Evolutionary conservation across 2,113 vertebrate species (phyloP), one percentile per base, ranked within the genome.

Genomic region (Eonycteris spelaea): DNA sequence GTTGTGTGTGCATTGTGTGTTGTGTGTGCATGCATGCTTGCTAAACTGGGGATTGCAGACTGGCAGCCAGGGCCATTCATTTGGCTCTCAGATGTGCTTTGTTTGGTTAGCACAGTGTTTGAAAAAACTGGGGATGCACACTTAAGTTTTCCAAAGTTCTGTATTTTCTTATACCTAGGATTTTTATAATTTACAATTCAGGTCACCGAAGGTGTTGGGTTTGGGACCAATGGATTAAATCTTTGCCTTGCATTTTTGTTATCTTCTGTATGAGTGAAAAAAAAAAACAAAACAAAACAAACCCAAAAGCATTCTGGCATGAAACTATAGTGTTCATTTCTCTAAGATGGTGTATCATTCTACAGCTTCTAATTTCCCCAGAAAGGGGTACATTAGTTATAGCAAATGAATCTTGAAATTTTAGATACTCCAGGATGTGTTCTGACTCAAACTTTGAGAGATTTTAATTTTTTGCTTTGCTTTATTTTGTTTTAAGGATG

Each of bases 21-120:
- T 21, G 15, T 82, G 35, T 9, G 14, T 2, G 1, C 33, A 8
- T 16, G 14, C 6, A 2, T 0, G 5, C 1, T 1, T 33, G 4
- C 40, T 63, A 55, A 67, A 70, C 40, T 11, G 24, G 14, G 3
- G 10, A 6, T 21, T 92, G 26, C 45, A 67, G n/a, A 43, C 28
- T 33, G 38, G 8, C 1, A n/a, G 15, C 13, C 13, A 2, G 3
- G 18, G 24, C 35, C 30, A 8, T 63, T 43, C 55, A 43, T 33
- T 61, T 77, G 35, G 40, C 16, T 16, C 10, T 95, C 18, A 21
- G 35, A 53, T 22, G 7, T 65, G 33, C 79, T 88, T 87, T 59
- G 75, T 48, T 73, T 38, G 45, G 57, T 70, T 68, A 71, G 30
- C 59, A 13, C 19, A 45, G 26, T 74, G 57, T 33, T 48, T 68